A percentile compares a stretch with the other conserved stretches of the same genome.
Evolutionary conservation across 1,140 invertebrate species (phyloP).

Genomic region (Chlorops oryzae): DNA sequence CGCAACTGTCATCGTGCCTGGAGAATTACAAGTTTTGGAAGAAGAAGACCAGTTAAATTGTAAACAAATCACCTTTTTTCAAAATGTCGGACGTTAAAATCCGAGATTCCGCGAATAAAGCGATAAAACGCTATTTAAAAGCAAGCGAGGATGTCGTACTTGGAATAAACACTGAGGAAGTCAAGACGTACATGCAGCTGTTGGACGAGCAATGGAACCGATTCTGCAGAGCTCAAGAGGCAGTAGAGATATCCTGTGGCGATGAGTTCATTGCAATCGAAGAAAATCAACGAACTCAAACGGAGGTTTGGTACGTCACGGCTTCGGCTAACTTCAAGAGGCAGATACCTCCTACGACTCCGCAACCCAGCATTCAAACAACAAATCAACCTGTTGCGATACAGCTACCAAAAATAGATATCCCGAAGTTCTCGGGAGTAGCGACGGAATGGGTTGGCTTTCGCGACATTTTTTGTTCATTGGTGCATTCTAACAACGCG

Average conservation of each 20-base stretch:
- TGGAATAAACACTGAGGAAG: not conserved
- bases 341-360: not conserved
- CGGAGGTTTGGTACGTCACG: slow-evolving; percentile 3
- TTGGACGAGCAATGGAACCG: slow-evolving; percentile 1
- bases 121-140: slow-evolving; percentile 2
- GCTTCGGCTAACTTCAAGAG: not conserved
- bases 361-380: no score
- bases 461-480: slow-evolving; percentile 1
- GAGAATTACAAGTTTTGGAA: no score
- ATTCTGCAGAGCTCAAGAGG: not conserved
- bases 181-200: not conserved
- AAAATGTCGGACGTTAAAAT: no score
- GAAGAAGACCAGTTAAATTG: no score
- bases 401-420: not conserved
- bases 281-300: not conserved
- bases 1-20: no score
- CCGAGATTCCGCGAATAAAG: not conserved
- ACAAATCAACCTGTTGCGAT: no score
- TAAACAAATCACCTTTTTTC: no score
- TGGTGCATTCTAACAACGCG: not conserved
- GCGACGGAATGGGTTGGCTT: not conserved
- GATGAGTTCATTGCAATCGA: not conserved
- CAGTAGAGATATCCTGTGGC: slow-evolving; percentile 1
- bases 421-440: not conserved
- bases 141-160: not conserved